These are phyloP conservation scores for Hylia prasina DNA, from an alignment of 2,113 vertebrate species.

Conservation along the genomic window DNA sequence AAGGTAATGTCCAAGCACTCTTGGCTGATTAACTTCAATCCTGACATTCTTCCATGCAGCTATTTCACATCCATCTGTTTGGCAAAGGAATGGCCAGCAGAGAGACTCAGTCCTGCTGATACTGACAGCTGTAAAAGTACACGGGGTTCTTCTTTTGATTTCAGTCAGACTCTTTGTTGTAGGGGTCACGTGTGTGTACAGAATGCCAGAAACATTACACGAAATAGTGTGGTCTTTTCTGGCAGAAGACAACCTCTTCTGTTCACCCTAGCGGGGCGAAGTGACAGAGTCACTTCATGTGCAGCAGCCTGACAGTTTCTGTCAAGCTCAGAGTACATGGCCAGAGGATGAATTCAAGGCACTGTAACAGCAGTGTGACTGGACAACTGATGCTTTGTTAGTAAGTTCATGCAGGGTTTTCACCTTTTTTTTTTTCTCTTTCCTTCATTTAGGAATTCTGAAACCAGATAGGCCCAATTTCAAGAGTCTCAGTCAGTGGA, in stretches of 20 bases:
- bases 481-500: background rate
- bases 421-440: background rate
- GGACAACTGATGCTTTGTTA: background rate
- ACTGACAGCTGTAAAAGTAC: background rate
- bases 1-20: background rate
- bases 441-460: background rate
- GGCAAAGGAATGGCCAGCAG: background rate
- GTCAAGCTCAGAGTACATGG: background rate
- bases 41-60: background rate
- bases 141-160: background rate
- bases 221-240: background rate
- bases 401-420: background rate
- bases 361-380: background rate
- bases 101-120: background rate
- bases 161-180: background rate
- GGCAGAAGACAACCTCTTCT: background rate
- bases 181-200: background rate
- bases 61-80: fast-evolving
- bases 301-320: background rate
- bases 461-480: background rate
- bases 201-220: background rate
- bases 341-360: background rate
- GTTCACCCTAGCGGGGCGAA: background rate
- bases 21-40: background rate
- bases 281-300: background rate